Evolutionary conservation across 2,113 vertebrate genomes (phyloP), one percentile per base, ranked within the genome.

Genomic region (Rhipidura dahli): DNA sequence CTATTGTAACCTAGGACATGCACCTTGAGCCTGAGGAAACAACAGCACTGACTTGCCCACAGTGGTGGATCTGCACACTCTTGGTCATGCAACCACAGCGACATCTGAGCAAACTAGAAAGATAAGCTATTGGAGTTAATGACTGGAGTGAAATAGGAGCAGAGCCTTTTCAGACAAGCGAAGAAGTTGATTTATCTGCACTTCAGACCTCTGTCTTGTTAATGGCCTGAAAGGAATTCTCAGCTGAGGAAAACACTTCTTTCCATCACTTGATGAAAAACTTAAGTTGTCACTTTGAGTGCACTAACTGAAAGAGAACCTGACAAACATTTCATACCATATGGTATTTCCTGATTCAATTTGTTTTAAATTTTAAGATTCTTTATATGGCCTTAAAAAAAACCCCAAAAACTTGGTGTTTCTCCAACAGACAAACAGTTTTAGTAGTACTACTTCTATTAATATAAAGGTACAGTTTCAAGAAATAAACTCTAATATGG

Each of bases 21-120:
- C 7, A 68, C 35, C 24, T 44, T 15, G 1, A 54, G 49, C 27
- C 15, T 44, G n/a, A 66, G 59, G 31, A 37, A 89, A 86, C 47
- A 22, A 59, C 28, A 75, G 11, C n/a, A 53, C 2, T 12, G 8
- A 10, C 13, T 40, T 31, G 17, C 23, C 28, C 33, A 47, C 6
- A 5, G 33, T 21, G 30, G 22, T 71, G 19, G 18, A 60, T 69
- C 39, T 72, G 30, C 11, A 54, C 8, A 24, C 13, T 61, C 56
- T 24, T 37, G 15, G 28, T 45, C 28, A 24, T 30, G 26, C 13
- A 53, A 40, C 17, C 13, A 10, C 22, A 81, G 15, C 0, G 0
- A n/a, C 13, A 27, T 10, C 18, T 47, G 68, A 73, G 35, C 26
- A 91, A 71, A 59, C 7, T 10, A 87, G 59, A 63, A 91, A 17